Evolutionary conservation across 2,797 vertebrate species (phyloP).

Genomic region (Sebastes alutus): DNA sequence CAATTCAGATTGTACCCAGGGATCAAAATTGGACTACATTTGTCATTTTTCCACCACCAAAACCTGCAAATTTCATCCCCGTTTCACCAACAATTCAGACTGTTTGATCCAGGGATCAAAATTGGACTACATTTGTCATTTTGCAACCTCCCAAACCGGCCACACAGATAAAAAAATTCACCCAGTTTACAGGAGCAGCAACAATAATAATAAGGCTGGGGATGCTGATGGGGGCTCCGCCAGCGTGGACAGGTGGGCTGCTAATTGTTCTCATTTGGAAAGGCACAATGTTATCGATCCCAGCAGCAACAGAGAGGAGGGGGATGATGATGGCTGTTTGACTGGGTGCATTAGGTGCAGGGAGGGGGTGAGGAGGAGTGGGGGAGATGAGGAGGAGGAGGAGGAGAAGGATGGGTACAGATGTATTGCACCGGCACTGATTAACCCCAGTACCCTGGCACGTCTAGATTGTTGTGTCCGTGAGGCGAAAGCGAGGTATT

Average conservation of each 20-base stretch:
- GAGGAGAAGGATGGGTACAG: slow-evolving; percentile 30
- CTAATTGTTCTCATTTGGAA: slow-evolving; percentile 69
- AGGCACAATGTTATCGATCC: slow-evolving; percentile 77
- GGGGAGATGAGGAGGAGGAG: slow-evolving; percentile 6
- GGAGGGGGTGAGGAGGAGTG: slow-evolving; percentile 5
- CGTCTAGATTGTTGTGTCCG: slow-evolving; percentile 1
- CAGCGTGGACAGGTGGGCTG: slow-evolving; percentile 46
- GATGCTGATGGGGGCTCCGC: slow-evolving; percentile 43
- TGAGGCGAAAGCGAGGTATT: neutral
- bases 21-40: slow-evolving; percentile 23
- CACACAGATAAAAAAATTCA: slow-evolving; percentile 23
- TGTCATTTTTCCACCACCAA: neutral
- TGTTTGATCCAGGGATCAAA: slow-evolving; percentile 2
- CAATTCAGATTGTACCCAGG: neutral
- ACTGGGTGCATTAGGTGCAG: slow-evolving; percentile 36
- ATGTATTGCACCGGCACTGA: slow-evolving; percentile 56
- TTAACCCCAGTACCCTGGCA: slow-evolving; percentile 42
- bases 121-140: slow-evolving; percentile 10
- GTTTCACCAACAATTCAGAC: neutral
- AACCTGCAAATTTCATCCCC: neutral
- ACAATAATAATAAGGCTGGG: slow-evolving; percentile 5
- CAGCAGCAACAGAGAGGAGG: slow-evolving; percentile 48
- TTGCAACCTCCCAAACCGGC: neutral
- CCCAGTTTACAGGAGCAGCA: slow-evolving; percentile 15
- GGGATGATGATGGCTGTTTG: slow-evolving; percentile 63